Evolutionary conservation across 2,888 invertebrate genomes (phyloP), one percentile per base, ranked within the genome.

Genomic region (Griposia aprilina): DNA sequence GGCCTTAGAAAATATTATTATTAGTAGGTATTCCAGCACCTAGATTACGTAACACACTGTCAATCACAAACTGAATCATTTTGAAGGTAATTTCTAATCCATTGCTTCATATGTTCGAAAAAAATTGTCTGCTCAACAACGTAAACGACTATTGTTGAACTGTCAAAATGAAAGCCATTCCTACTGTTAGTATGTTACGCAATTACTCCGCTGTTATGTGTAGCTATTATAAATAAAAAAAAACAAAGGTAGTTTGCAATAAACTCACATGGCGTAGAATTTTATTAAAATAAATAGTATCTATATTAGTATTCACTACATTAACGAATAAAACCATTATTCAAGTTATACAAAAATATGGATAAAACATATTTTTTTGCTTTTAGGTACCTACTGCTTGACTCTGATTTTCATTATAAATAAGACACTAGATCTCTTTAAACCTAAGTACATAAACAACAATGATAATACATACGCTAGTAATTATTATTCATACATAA

Each of bases 391-490:
- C 63, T 20, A 17, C 45, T 26, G 6, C 36, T 41, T 48, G 55
- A 78, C 55, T 55, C 70, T 30, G n/a, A 60, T 78, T 52, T 55
- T 50, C 41, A 23, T 11, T 6, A 17, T 30, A 36, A 36, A 36
- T 36, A 48, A n/a, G 17, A 26, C 11, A 74, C 30, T 45, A 30
- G 30, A n/a, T 71, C 59, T 50, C 11, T 0, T 41, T 26, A 15
- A 57, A n/a, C n/a, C 13, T 41, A 20, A 66, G 50, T 66, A 79
- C 48, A 70, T 30, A 36, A 66, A n/a, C 26, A 45, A 45, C 0
- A 59, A 36, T 15, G 6, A 52, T 26, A 7, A 57, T 45, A 74
- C 26, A 26, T 50, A 75, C 8, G 23, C n/a, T 48, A 57, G 10
- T 11, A 17, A 57, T 17, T 68, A 17, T 48, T 26, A 20, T 48